phyloP scores from a whole-genome alignment of 2,888 invertebrate species.

The Eilema depressum region DNA sequence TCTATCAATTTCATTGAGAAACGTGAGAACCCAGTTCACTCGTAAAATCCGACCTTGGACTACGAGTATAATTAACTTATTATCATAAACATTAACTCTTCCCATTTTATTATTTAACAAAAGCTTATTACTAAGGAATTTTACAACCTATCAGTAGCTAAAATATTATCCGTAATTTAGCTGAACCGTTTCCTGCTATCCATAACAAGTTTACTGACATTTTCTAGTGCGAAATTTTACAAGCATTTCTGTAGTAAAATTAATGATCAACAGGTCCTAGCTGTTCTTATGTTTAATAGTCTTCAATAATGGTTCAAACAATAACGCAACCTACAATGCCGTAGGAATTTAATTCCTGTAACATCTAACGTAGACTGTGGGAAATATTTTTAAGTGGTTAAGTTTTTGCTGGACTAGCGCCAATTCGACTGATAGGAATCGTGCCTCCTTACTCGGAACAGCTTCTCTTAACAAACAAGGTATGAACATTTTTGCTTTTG shows the following conservation, averaged over 20 bases:
- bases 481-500: conserved; percentile 39
- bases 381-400: conserved; percentile 71
- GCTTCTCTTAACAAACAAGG: conserved; percentile 53
- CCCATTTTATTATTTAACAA: not conserved
- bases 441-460: conserved; percentile 53
- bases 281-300: conserved; percentile 10
- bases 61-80: conserved; percentile 12
- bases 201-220: conserved; percentile 7
- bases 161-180: conserved; percentile 6
- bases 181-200: not conserved
- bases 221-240: conserved; percentile 6
- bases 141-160: not conserved
- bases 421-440: conserved; percentile 63
- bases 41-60: not conserved
- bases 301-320: conserved; percentile 12
- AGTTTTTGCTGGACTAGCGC: conserved; percentile 67
- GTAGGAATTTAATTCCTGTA: conserved; percentile 41
- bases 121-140: not conserved
- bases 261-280: conserved; percentile 15
- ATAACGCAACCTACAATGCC: conserved; percentile 11
- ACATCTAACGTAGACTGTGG: conserved; percentile 44
- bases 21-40: not conserved
- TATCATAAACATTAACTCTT: conserved; percentile 17
- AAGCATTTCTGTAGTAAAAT: conserved; percentile 12
- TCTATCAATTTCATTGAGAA: not conserved